Conservation (phyloP, 2,113 vertebrate genomes). For the Embiotoca jacksoni region DNA sequence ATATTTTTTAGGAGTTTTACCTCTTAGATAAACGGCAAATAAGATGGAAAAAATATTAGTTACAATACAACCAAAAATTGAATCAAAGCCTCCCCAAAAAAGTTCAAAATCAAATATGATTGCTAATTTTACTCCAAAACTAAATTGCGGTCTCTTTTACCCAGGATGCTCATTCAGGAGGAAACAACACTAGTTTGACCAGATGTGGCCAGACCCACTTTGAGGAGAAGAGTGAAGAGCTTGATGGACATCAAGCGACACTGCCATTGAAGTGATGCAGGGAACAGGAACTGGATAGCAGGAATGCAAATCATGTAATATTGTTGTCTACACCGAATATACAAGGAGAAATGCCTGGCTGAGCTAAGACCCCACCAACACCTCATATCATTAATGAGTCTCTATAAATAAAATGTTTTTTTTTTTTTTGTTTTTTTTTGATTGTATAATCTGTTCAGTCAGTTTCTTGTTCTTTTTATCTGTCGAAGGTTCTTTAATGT, state of each 20-base stretch:
- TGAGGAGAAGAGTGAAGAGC: conserved; percentile 41
- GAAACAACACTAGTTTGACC: conserved; percentile 83
- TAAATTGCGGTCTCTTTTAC: neutral
- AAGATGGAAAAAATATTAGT: no score
- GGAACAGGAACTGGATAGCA: neutral
- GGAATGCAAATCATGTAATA: conserved; percentile 30
- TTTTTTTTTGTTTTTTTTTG: conserved; percentile 32
- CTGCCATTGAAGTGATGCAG: conserved; percentile 45
- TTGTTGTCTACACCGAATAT: conserved; percentile 28
- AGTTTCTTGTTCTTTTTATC: conserved; percentile 37
- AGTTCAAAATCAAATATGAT: no score
- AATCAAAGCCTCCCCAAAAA: no score
- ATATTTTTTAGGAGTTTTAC: no score
- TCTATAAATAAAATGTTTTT: conserved; percentile 67
- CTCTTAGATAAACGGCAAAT: no score
- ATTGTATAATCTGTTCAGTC: conserved; percentile 35
- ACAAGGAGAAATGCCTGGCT: conserved; percentile 27
- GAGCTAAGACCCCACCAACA: conserved; percentile 24
- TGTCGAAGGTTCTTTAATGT: neutral
- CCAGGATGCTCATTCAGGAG: conserved; percentile 86
- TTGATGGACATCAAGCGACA: conserved; percentile 61
- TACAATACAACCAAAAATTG: no score
- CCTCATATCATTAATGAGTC: conserved; percentile 51
- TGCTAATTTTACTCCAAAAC: neutral
- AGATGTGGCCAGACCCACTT: conserved; percentile 16